Evolutionary conservation across 2,113 vertebrate genomes (phyloP), one percentile per base, ranked within the genome.

Genomic region (Nesoenas mayeri): DNA sequence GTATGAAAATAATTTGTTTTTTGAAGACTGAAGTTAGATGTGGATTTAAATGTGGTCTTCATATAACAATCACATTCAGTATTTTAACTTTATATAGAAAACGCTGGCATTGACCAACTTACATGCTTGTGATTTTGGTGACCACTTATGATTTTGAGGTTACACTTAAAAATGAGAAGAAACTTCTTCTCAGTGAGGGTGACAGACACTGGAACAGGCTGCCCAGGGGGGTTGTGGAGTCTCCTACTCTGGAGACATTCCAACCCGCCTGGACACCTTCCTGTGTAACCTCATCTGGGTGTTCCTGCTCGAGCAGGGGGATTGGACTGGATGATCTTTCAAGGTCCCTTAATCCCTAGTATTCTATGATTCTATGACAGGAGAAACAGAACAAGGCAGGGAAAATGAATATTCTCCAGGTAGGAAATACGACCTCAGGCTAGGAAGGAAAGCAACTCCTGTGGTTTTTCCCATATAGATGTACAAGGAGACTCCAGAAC

Each of bases 391-490:
- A n/a, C 5, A 28, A 89, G 57, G 29, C 32, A 73, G 50, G 54
- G 73, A 91, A 85, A 48, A 69, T 0, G 1, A 70, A 2, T 57
- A 12, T 83, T 56, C 5, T 71, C 32, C 38, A 67, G 11, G 19
- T 7, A 82, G 28, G 11, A 92, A 72, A 48, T 11, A 31, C 1
- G 11, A 47, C 36, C 12, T 80, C 26, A 53, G 11, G 10, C 34
- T 78, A 60, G 19, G 22, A 87, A 71, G 4, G 14, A 84, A 84
- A 91, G 38, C 28, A 66, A 24, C 12, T 80, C 7, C 32, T 56
- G 13, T 5, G 2, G 0, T 24, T 86, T 47, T 79, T 75, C n/a
- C 24, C 19, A 12, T 28, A 60, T 0, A 69, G 12, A 29, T 20
- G 18, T 69, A 60, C 6, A 64, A 72, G 26, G 36, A 67, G 7